Evolutionary conservation across 2,797 vertebrate species (phyloP).

Genomic region (Dendrocincla tyrannina): DNA sequence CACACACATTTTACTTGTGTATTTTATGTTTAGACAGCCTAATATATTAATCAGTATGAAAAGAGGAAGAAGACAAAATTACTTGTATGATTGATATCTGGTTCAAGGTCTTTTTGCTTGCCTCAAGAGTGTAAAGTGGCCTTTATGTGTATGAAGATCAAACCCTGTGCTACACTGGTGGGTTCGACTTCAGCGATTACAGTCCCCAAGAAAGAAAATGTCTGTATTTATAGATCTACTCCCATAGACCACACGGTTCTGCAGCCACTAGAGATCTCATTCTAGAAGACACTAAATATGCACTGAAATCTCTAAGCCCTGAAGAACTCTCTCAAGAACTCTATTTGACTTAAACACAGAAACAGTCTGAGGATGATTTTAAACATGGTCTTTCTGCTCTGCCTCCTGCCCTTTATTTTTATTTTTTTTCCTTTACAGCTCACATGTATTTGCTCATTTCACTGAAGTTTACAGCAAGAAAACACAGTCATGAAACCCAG

Average conservation of each 20-base stretch:
- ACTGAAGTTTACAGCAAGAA: conserved; percentile 5
- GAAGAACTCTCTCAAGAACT: background rate
- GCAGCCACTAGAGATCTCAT: background rate
- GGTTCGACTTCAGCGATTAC: background rate
- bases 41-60: background rate
- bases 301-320: background rate
- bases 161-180: background rate
- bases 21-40: background rate
- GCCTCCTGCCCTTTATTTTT: accelerated
- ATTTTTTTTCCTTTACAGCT: background rate
- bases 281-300: background rate
- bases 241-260: background rate
- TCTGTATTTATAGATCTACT: background rate
- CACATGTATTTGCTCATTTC: background rate
- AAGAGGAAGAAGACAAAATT: background rate
- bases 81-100: background rate
- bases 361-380: background rate
- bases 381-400: background rate
- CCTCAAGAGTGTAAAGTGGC: background rate
- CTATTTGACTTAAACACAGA: background rate
- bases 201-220: background rate
- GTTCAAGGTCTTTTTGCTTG: background rate
- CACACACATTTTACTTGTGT: background rate
- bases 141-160: background rate
- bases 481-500: conserved; percentile 1